Conservation (phyloP, 1,140 invertebrate species). For the Mamestra configurata region DNA sequence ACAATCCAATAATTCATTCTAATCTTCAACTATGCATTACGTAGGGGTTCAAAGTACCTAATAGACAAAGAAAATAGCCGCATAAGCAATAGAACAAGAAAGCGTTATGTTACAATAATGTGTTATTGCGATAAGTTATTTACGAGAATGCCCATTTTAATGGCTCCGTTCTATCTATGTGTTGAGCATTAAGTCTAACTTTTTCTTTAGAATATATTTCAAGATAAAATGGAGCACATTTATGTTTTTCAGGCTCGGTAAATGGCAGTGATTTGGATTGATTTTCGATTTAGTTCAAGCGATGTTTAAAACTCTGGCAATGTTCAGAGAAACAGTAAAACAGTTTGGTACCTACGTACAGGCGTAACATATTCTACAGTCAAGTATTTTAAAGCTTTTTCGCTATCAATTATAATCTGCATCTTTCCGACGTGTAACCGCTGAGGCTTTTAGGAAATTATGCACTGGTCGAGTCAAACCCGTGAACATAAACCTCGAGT, state of each 20-base stretch:
- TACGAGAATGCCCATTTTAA: constrained; percentile 33
- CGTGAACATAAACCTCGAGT: too few relatives aligned
- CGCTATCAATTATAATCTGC: neutral
- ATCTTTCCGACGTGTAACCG: too few relatives aligned
- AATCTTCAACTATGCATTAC: constrained; percentile 1
- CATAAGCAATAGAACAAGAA: constrained; percentile 23
- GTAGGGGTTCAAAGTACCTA: neutral
- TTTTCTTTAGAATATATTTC: neutral
- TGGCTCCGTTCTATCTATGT: constrained; percentile 9
- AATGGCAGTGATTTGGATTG: constrained; percentile 4
- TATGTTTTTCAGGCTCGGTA: neutral
- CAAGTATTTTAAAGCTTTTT: neutral
- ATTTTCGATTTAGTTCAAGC: constrained; percentile 7
- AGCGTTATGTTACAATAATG: constrained; percentile 10
- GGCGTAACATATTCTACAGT: neutral
- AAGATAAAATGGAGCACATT: neutral
- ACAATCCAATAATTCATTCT: constrained; percentile 27
- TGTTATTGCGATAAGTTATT: constrained; percentile 27
- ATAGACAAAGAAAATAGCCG: constrained; percentile 6
- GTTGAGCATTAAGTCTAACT: neutral
- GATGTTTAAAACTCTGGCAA: neutral
- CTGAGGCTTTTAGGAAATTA: too few relatives aligned
- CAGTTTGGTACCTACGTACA: neutral
- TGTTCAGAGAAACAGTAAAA: neutral
- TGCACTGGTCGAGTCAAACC: too few relatives aligned